Percentiles rank a stretch among this genome's conserved stretches.
These are phyloP conservation scores for Donacobius atricapilla DNA, from an alignment of 2,113 vertebrate species.

Conservation along the genomic window DNA sequence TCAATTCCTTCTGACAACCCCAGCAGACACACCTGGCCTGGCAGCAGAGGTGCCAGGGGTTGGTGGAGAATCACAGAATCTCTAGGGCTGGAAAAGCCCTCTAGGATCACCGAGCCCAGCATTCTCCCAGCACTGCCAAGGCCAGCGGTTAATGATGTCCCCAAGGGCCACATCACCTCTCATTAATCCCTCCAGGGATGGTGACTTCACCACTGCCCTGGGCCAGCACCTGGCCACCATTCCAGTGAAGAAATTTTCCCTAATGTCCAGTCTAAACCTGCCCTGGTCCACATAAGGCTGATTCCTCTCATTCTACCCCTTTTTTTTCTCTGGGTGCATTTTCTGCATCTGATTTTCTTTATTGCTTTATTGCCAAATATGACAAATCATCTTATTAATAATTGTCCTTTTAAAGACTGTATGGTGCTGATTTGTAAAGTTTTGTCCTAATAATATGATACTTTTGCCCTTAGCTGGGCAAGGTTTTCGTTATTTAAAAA, in stretches of 20 bases:
- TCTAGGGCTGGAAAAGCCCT: neutral
- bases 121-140: neutral
- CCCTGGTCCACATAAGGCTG: neutral
- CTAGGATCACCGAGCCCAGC: neutral
- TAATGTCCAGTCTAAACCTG: neutral
- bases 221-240: no score
- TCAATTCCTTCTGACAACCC: neutral
- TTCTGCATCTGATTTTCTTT: neutral
- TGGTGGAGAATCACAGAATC: neutral
- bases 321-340: neutral
- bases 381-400: neutral
- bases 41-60: neutral
- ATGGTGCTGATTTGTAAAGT: neutral
- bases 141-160: neutral
- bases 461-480: neutral
- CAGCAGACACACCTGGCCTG: neutral
- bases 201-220: neutral
- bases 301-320: neutral
- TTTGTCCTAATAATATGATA: neutral
- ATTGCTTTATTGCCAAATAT: neutral
- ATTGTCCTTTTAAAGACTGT: neutral
- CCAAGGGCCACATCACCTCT: neutral
- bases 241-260: neutral
- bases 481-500: neutral
- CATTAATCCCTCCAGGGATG: neutral